Percentiles rank a stretch among this genome's conserved stretches.
These are phyloP conservation scores for Orthosia gracilis DNA, from an alignment of 2,888 invertebrate species.

Conservation along the genomic window DNA sequence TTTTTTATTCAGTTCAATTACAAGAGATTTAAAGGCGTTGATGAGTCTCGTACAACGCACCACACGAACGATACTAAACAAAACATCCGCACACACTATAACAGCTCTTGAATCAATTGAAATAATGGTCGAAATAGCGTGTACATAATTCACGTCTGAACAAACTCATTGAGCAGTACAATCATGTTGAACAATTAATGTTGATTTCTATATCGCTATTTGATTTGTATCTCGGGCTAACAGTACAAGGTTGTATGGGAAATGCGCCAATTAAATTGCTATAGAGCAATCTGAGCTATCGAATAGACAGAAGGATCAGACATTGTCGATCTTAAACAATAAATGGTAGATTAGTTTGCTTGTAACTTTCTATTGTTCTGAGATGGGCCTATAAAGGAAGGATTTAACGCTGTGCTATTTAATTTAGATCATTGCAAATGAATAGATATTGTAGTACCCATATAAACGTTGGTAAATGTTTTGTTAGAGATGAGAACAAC, in stretches of 20 bases:
- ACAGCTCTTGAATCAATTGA: conserved; percentile 11
- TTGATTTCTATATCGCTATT: conserved; percentile 85
- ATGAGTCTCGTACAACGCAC: conserved; percentile 71
- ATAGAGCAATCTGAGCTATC: conserved; percentile 70
- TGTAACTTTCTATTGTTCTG: conserved; percentile 64
- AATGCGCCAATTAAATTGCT: conserved; percentile 82
- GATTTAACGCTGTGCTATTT: conserved; percentile 43
- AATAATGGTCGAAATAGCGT: conserved; percentile 60
- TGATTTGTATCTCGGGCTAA: conserved; percentile 81
- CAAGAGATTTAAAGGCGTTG: conserved; percentile 74
- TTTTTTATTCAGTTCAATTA: conserved; percentile 73
- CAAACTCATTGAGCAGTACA: conserved; percentile 69
- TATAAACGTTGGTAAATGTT: neutral
- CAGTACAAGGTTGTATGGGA: conserved; percentile 81
- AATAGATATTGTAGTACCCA: conserved; percentile 10
- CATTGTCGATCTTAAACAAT: conserved; percentile 73
- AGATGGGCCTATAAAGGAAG: conserved; percentile 33
- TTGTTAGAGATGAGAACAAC: neutral
- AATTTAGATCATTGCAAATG: conserved; percentile 34
- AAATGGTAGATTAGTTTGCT: conserved; percentile 74
- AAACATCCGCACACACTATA: conserved; percentile 12
- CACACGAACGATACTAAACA: conserved; percentile 17
- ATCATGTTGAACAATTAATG: conserved; percentile 85
- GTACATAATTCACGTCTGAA: conserved; percentile 57
- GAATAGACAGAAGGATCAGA: conserved; percentile 66